Evolutionary conservation across 2,888 invertebrate genomes (phyloP), one percentile per base, ranked within the genome.

Genomic region (Melieria omissa): DNA sequence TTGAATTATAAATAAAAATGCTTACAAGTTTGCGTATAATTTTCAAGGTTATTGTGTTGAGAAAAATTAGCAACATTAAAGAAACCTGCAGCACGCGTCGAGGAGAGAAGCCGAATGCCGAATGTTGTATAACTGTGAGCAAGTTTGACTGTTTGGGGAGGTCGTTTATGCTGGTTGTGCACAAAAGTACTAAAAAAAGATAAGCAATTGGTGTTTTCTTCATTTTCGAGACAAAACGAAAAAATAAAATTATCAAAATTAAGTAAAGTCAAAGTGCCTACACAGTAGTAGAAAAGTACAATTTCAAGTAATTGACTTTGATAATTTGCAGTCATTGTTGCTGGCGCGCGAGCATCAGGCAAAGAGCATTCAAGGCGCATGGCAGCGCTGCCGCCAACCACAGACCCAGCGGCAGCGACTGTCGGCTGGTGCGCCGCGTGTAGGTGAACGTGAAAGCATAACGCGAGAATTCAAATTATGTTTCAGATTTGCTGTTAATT

Each of bases 311-410:
- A 84, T 83, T 83, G 81, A 80, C 81, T 83, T 80, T 78, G 82
- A 81, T 82, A 84, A 82, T 84, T 82, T 83, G 77, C 82, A 81
- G 78, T 81, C 76, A 77, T 77, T 79, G 77, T 76, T 76, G 74
- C 73, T 46, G 45, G 7, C 29, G 29, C 29, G 29, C 29, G 29
- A 29, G 29, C 29, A 29, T 2, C 29, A 29, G 29, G 29, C 29
- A 29, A 29, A 29, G 29, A 29, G 29, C 29, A 29, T 29, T 29
- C 29, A 29, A 2, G 29, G 29, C 29, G 29, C 29, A 1, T 3
- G 29, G 29, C 29, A 29, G 29, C 29, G 12, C 9, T 16, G 16
- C 29, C 10, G 74, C 70, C 3, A 29, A 29, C 29, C 29, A 29
- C 29, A 29, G 29, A 29, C 29, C 62, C 60, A 47, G 66, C 57